A percentile compares a stretch with the other conserved stretches of the same genome.
phyloP scores from a whole-genome alignment of 2,113 vertebrate species.

The Tragelaphus buxtoni region DNA sequence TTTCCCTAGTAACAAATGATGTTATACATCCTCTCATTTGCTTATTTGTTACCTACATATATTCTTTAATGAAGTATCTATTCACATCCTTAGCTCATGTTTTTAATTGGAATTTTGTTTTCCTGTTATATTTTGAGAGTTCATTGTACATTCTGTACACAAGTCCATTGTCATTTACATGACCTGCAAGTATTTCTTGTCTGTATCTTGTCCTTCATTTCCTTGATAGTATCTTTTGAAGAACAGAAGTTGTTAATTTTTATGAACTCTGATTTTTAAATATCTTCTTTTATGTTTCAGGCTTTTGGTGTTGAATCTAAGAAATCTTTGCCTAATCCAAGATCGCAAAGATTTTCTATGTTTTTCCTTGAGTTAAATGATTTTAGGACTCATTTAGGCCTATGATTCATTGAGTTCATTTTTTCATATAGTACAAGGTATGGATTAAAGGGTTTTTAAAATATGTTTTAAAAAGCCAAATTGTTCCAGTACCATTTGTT shows the following conservation, averaged over 20 bases:
- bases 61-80: background rate
- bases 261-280: background rate
- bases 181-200: background rate
- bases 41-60: background rate
- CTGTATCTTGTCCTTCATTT: background rate
- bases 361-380: background rate
- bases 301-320: background rate
- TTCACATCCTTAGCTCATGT: background rate
- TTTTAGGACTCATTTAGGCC: background rate
- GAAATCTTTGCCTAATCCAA: background rate
- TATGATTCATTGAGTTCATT: background rate
- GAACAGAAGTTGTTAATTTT: background rate
- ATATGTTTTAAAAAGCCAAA: background rate
- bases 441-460: background rate
- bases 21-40: background rate
- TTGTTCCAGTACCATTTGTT: background rate
- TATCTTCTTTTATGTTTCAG: background rate
- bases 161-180: background rate
- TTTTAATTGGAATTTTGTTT: background rate
- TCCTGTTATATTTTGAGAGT: background rate
- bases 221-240: background rate
- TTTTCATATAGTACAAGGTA: background rate
- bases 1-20: background rate
- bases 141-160: background rate
- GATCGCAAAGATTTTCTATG: background rate